These are phyloP conservation scores for Lordiphosa clarofinis DNA, from an alignment of 1,140 invertebrate genomes.

Conservation along the genomic window DNA sequence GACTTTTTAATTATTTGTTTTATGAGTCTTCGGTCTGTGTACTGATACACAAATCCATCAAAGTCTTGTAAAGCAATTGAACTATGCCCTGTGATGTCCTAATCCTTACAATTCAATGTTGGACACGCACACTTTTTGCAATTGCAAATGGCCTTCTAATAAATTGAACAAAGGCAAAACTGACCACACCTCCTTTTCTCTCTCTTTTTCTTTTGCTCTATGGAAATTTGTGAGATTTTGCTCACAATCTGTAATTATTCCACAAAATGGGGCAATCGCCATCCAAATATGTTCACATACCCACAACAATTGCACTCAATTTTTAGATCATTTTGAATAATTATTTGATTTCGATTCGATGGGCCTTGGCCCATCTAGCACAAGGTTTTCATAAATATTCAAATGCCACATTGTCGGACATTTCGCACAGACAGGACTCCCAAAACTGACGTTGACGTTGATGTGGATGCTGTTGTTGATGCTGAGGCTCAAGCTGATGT, in stretches of 20 bases:
- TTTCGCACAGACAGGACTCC: constrained; percentile 1
- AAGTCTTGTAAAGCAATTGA: too few species aligned
- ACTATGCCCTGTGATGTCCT: background rate
- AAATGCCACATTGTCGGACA: background rate
- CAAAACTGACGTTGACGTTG: background rate
- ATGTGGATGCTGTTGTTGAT: constrained; percentile 1
- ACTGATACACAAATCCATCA: too few species aligned
- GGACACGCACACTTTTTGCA: constrained; percentile 8
- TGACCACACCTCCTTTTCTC: background rate
- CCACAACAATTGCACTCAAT: background rate
- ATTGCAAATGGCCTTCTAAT: constrained; percentile 8
- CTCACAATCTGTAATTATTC: constrained; percentile 1
- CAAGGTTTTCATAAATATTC: constrained; percentile 10
- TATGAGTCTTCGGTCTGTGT: too few species aligned
- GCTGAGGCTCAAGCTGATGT: constrained; percentile 1
- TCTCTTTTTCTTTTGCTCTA: background rate
- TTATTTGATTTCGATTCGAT: constrained; percentile 6
- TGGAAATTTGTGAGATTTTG: background rate
- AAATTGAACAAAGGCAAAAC: constrained; percentile 3
- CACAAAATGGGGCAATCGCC: background rate
- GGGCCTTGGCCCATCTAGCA: background rate
- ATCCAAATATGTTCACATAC: background rate
- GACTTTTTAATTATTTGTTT: too few species aligned
- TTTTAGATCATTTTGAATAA: constrained; percentile 5
- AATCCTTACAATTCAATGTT: constrained; percentile 7